Conservation (phyloP, 64 coral and sea anemone species). For the Hydrozoanthus tunicans region DNA sequence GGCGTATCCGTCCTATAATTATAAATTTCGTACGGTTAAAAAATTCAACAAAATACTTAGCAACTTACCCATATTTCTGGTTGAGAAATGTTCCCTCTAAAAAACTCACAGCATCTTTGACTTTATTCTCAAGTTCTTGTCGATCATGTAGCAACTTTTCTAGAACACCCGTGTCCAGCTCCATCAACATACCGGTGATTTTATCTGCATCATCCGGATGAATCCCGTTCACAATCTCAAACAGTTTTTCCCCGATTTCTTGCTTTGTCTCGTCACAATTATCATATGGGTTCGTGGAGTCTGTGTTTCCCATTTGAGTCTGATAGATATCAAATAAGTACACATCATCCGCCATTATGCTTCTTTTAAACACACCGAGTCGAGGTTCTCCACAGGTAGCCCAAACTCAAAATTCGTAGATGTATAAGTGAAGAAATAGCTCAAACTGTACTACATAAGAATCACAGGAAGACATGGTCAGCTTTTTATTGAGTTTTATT, state of each 20-base stretch:
- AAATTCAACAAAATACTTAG: neutral
- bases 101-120: conserved; percentile 53
- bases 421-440: no score
- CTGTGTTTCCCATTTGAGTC: neutral
- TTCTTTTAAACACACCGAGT: conserved; percentile 6
- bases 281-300: neutral
- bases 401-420: neutral
- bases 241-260: conserved; percentile 65
- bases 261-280: conserved; percentile 29
- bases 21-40: neutral
- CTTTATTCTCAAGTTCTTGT: conserved; percentile 55
- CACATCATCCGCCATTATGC: conserved; percentile 15
- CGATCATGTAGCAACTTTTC: conserved; percentile 34
- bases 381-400: conserved; percentile 21
- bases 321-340: neutral
- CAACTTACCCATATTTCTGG: neutral
- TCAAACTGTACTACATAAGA: no score
- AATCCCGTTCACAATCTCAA: conserved; percentile 35
- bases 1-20: no score
- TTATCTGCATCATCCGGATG: conserved; percentile 63
- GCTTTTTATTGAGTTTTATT: no score
- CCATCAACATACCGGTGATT: conserved; percentile 85
- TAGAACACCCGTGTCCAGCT: conserved; percentile 53
- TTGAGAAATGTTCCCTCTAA: conserved; percentile 6
- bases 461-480: no score